phyloP scores from a whole-genome alignment of 2,113 vertebrate genomes.

The Oxyruncus cristatus region DNA sequence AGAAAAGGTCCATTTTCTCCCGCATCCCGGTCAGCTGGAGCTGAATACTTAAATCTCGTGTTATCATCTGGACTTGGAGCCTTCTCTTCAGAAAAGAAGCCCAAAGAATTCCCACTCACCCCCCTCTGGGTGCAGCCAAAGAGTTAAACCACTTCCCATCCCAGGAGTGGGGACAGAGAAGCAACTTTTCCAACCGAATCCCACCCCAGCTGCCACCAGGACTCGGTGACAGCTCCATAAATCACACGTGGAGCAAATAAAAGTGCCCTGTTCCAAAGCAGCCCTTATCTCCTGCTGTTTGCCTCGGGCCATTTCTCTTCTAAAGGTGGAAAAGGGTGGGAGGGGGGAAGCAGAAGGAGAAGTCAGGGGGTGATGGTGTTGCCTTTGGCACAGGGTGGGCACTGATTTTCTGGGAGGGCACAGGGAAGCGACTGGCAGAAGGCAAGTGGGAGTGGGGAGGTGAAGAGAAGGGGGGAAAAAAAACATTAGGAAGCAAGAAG shows the following conservation, averaged over 20 bases:
- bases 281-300: constrained; percentile 40
- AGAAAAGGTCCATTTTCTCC: background rate
- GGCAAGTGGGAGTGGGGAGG: fast-evolving
- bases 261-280: background rate
- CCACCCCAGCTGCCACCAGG: background rate
- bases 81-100: background rate
- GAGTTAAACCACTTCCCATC: constrained; percentile 20
- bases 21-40: background rate
- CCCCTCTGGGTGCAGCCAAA: background rate
- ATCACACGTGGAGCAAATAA: constrained; percentile 41
- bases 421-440: background rate
- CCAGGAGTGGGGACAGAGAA: background rate
- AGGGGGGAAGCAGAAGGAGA: background rate
- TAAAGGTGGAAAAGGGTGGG: too few relatives aligned
- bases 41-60: background rate
- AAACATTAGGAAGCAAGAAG: background rate
- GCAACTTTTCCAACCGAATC: background rate
- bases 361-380: background rate
- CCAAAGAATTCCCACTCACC: fast-evolving
- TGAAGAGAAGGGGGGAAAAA: background rate
- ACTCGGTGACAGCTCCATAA: background rate
- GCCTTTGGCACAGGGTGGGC: background rate
- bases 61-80: background rate
- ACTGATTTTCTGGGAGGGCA: background rate
- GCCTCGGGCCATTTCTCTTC: background rate